phyloP scores from a whole-genome alignment of 37 sponge, comb jelly and placozoan genomes.

The Beroe forskalii region DNA sequence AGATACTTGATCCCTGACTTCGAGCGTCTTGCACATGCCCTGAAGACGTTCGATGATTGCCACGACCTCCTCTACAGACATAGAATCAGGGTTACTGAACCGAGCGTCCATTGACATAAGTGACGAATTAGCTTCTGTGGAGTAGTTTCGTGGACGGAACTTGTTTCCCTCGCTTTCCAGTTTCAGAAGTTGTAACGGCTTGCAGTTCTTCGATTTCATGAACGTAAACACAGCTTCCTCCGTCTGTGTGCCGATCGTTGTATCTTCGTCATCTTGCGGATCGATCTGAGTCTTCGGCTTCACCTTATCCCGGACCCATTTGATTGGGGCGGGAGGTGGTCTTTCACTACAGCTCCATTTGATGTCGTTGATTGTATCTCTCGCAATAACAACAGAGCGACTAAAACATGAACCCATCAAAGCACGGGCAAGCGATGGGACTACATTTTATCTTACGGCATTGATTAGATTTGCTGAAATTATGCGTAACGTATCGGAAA shows the following conservation, averaged over 20 bases:
- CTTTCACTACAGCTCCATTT: not conserved
- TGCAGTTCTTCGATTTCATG: not conserved
- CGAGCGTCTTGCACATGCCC: not conserved
- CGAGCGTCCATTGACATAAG: not conserved
- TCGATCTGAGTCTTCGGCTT: not conserved
- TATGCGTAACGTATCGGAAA: no score
- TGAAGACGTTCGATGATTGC: slow-evolving; percentile 6
- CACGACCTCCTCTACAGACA: not conserved
- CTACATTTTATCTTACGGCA: no score
- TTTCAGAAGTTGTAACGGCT: not conserved
- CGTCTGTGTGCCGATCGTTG: not conserved
- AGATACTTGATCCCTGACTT: not conserved
- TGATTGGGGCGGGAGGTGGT: not conserved
- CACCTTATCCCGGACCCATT: not conserved
- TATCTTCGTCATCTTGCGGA: not conserved
- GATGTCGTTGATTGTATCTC: not conserved
- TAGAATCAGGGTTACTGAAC: not conserved
- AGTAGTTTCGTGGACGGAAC: not conserved
- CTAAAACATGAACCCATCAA: slow-evolving; percentile 25
- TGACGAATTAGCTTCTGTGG: not conserved
- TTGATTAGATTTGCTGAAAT: no score
- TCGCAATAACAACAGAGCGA: not conserved
- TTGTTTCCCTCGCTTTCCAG: not conserved
- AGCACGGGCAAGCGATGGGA: no score
- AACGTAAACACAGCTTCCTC: not conserved